A percentile compares a stretch with the other conserved stretches of the same genome.
phyloP scores from a whole-genome alignment of 2,113 vertebrate species.

The Raja brachyura region DNA sequence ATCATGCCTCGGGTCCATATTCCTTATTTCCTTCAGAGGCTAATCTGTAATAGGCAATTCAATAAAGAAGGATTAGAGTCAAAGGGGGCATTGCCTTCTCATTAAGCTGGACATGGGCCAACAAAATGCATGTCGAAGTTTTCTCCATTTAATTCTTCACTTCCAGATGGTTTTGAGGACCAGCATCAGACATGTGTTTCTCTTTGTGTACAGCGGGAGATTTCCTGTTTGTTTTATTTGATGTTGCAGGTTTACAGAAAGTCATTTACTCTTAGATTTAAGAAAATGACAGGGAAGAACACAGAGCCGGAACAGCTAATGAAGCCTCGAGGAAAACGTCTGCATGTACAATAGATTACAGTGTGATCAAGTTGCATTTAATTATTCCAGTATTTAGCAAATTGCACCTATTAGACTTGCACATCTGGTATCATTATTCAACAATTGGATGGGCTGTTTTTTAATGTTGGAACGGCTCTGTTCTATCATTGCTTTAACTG shows the following conservation, averaged over 20 bases:
- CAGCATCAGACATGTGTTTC: slow-evolving; percentile 37
- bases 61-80: slow-evolving; percentile 37
- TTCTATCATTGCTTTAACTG: slow-evolving; percentile 26
- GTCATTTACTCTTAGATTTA: slow-evolving; percentile 36
- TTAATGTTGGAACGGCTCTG: slow-evolving; percentile 1
- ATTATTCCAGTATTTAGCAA: slow-evolving; percentile 44
- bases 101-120: slow-evolving; percentile 35
- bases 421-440: slow-evolving; percentile 43
- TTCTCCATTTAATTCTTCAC: slow-evolving; percentile 35
- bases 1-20: slow-evolving; percentile 24
- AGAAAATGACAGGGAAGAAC: slow-evolving; percentile 34
- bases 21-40: slow-evolving; percentile 36
- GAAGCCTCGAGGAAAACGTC: slow-evolving; percentile 39
- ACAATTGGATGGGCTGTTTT: slow-evolving; percentile 39
- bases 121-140: slow-evolving; percentile 35
- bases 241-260: slow-evolving; percentile 38
- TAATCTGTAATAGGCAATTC: slow-evolving; percentile 38
- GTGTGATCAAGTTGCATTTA: slow-evolving; percentile 44
- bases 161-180: slow-evolving; percentile 33
- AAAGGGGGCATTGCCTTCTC: slow-evolving; percentile 37
- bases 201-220: slow-evolving; percentile 31
- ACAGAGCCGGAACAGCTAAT: slow-evolving; percentile 40
- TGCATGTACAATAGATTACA: slow-evolving; percentile 41
- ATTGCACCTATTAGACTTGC: slow-evolving; percentile 43
- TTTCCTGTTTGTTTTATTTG: slow-evolving; percentile 37